Evolutionary conservation across 2,888 invertebrate genomes (phyloP).

Genomic region (Andricus curvator): DNA sequence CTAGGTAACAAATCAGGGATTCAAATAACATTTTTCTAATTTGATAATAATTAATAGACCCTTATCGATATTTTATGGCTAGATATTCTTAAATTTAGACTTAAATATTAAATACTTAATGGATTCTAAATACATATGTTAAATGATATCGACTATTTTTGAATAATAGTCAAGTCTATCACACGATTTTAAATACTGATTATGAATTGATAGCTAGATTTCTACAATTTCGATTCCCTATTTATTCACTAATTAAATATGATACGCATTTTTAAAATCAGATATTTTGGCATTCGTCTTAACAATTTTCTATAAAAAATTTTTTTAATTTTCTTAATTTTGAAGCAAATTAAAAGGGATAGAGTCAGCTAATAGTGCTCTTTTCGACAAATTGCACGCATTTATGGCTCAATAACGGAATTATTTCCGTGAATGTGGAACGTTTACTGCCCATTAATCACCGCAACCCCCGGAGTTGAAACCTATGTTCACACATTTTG

Average conservation of each 20-base stretch:
- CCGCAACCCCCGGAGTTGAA: neutral
- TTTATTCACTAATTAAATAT: neutral
- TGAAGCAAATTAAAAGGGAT: neutral
- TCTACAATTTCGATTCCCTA: neutral
- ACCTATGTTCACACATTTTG: constrained; percentile 1
- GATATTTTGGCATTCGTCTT: neutral
- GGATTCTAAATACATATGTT: constrained; percentile 10
- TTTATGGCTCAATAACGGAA: constrained; percentile 21
- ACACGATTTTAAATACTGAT: constrained; percentile 23
- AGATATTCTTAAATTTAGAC: neutral
- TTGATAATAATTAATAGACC: neutral
- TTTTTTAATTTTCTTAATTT: neutral
- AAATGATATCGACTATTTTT: constrained; percentile 29
- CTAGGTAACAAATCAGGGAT: too few species aligned
- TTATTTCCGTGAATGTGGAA: constrained; percentile 17
- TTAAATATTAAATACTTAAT: constrained; percentile 22
- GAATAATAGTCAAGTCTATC: constrained; percentile 15
- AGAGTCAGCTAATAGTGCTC: neutral
- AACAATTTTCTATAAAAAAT: too few species aligned
- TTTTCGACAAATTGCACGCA: constrained; percentile 14
- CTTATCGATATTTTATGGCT: neutral
- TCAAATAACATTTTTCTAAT: neutral
- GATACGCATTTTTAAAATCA: neutral
- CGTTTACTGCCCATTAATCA: constrained; percentile 32
- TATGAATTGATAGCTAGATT: neutral